Percentiles rank a stretch among this genome's conserved stretches.
These are phyloP conservation scores for Anguilla rostrata DNA, from an alignment of 2,113 vertebrate genomes.

Conservation along the genomic window DNA sequence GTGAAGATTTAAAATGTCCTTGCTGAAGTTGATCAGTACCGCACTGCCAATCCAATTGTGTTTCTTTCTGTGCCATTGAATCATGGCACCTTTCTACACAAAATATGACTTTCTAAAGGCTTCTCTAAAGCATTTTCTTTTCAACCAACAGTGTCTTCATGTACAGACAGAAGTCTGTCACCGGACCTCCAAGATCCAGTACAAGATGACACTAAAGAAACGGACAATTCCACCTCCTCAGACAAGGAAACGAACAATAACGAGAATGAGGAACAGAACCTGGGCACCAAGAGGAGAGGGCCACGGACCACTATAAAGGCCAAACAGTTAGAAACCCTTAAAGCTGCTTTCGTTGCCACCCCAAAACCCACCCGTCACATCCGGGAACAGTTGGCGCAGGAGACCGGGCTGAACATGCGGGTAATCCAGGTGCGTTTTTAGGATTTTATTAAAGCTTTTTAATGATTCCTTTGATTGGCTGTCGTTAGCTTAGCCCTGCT, in stretches of 20 bases:
- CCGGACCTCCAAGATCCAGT: constrained; percentile 89
- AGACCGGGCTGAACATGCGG: constrained; percentile 96
- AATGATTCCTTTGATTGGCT: not conserved
- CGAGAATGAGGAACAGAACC: constrained; percentile 94
- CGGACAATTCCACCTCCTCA: constrained; percentile 93
- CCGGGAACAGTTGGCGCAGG: constrained; percentile 93
- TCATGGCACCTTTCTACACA: not conserved
- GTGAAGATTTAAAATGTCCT: too few species aligned
- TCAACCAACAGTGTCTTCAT: constrained; percentile 83
- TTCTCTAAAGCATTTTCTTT: not conserved
- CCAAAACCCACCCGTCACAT: constrained; percentile 95
- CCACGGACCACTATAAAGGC: constrained; percentile 98
- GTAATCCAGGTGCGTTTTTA: constrained; percentile 85
- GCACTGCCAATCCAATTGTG: not conserved
- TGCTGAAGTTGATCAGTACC: not conserved
- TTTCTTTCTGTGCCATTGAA: not conserved
- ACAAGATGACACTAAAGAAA: constrained; percentile 93
- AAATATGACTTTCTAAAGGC: not conserved
- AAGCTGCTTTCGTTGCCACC: constrained; percentile 92
- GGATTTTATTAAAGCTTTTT: not conserved
- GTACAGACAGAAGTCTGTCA: constrained; percentile 95
- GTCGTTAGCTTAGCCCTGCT: not conserved
- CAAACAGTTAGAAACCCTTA: constrained; percentile 96
- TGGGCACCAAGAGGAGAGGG: constrained; percentile 86
- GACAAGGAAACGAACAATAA: constrained; percentile 95